Evolutionary conservation across 1,140 invertebrate species (phyloP), one percentile per base, ranked within the genome.

Genomic region (Nymphalis io): DNA sequence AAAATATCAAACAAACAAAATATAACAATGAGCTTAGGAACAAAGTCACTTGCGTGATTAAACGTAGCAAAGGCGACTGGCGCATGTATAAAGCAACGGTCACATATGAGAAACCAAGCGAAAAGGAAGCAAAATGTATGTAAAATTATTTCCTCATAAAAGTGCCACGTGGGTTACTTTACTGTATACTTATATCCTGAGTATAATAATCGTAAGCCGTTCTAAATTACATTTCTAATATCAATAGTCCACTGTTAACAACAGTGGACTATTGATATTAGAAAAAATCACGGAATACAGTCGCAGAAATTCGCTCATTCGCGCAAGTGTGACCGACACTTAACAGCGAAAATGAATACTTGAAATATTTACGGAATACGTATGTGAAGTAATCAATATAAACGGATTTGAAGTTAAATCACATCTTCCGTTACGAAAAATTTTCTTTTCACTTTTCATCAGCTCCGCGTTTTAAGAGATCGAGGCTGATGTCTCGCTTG

Each of bases 331-430:
- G 15, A 5, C 40, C 40, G 40, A 3, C 1, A 12, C 16, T 18
- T 48, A 16, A 48, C 27, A 33, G 27, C 27, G 6, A 18, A 48
- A 0, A 16, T 48, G 18, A 48, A 48, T 3, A 48, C 8, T 18
- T 48, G 20, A 21, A 53, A 53, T 18, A 53, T 53, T 53, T 53
- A 53, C 48, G 18, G 20, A 48, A 21, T 18, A 53, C 20, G 27
- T 3, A 33, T 33, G 13, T 44, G 40, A 44, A 44, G 40, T 44
- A 3, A 44, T 44, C n/a, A 44, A 44, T 3, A 13, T 21, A 53
- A 21, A 8, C 8, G 18, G 13, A 21, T 53, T 21, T 11, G 48
- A 20, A 21, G 18, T 53, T 21, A 20, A 53, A 21, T 53, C 48
- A 21, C 18, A 21, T 53, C 18, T 53, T 53, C 48, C 18, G 48